Conservation (phyloP, 2,797 vertebrate species). For the Paratrypauchen microcephalus region DNA sequence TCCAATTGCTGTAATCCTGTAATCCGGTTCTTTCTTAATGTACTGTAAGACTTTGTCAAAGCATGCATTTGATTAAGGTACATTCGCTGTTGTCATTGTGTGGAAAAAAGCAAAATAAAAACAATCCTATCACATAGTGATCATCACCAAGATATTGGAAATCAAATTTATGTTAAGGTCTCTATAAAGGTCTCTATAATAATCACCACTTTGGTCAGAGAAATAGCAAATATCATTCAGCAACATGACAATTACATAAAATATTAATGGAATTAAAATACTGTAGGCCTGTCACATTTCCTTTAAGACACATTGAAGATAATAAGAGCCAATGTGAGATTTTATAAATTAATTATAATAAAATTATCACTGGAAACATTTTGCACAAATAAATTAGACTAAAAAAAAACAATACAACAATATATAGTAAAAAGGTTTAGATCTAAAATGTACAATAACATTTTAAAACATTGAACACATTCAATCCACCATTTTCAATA, state of each 20-base stretch:
- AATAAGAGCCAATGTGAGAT: conserved; percentile 21
- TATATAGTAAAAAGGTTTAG: conserved; percentile 29
- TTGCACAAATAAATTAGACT: conserved; percentile 70
- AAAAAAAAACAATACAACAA: conserved; percentile 46
- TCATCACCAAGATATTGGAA: conserved; percentile 37
- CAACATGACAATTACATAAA: conserved; percentile 16
- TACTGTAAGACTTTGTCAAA: conserved; percentile 40
- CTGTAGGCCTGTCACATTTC: conserved; percentile 1
- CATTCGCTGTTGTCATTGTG: conserved; percentile 26
- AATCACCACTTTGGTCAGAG: conserved; percentile 20
- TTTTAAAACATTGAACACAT: conserved; percentile 67
- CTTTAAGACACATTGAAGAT: conserved; percentile 15
- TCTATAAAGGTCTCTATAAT: not conserved
- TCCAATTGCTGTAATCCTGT: not conserved
- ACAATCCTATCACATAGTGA: not conserved
- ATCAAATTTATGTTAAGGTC: conserved; percentile 17
- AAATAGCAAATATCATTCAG: not conserved
- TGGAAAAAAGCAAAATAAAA: no score
- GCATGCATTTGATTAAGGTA: conserved; percentile 55
- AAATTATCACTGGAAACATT: conserved; percentile 40
- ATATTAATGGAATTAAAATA: conserved; percentile 38
- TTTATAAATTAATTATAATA: conserved; percentile 23
- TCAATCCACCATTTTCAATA: conserved; percentile 61
- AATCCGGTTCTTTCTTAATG: not conserved
- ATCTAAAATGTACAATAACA: conserved; percentile 47